Percentiles rank a stretch among this genome's conserved stretches.
Evolutionary conservation across 2,888 invertebrate species (phyloP).

Genomic region (Pristionchus mayeri): DNA sequence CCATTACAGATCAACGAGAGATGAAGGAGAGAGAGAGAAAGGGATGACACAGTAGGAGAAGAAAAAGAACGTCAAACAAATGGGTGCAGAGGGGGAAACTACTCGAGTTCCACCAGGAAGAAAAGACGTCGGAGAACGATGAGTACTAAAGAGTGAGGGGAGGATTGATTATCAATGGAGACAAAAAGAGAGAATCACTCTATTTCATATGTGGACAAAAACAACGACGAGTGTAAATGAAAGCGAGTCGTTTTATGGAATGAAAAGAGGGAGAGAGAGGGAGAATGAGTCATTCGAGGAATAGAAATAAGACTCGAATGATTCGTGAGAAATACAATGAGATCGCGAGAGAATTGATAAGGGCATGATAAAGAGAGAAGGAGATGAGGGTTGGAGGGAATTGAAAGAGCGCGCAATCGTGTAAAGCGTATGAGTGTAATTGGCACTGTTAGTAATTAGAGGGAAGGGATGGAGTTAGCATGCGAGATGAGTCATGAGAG

Average conservation of each 20-base stretch:
- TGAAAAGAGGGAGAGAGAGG: too few species aligned
- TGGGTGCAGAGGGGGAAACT: background rate
- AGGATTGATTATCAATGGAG: conserved; percentile 7
- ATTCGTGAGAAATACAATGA: background rate
- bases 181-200: background rate
- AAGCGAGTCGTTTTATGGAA: background rate
- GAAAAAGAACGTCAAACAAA: background rate
- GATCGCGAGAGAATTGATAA: background rate
- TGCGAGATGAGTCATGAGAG: conserved; percentile 33
- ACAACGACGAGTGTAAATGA: conserved; percentile 22
- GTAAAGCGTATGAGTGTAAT: background rate
- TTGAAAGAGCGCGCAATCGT: background rate
- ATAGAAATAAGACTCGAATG: background rate
- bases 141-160: conserved; percentile 14
- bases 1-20: background rate
- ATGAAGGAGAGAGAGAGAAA: background rate
- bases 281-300: conserved; percentile 6
- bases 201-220: conserved; percentile 13
- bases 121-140: background rate
- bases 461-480: background rate
- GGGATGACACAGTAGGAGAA: background rate
- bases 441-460: conserved; percentile 6
- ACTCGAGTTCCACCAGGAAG: background rate
- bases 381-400: background rate
- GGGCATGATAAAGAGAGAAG: background rate